These are phyloP conservation scores for Autographa gamma DNA, from an alignment of 2,888 invertebrate species.

Conservation along the genomic window DNA sequence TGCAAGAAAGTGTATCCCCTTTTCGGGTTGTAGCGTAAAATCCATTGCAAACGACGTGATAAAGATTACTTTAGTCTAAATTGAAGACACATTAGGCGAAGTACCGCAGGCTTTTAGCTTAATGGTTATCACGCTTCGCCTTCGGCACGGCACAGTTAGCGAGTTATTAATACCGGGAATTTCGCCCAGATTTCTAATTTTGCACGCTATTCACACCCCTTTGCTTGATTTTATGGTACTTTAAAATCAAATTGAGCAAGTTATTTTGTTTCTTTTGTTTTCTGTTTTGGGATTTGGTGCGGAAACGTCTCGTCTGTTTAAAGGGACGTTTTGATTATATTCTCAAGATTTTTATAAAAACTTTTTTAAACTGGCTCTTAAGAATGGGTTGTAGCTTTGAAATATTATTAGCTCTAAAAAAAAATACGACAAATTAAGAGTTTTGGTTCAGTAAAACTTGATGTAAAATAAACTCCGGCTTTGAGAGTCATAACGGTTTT, in stretches of 20 bases:
- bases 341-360: background rate
- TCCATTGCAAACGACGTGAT: constrained; percentile 53
- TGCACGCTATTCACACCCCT: constrained; percentile 40
- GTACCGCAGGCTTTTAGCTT: constrained; percentile 70
- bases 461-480: no score
- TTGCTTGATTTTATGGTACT: constrained; percentile 29
- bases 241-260: constrained; percentile 41
- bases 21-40: constrained; percentile 40
- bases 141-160: constrained; percentile 40
- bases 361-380: no score
- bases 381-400: no score
- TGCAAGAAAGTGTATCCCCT: constrained; percentile 25
- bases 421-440: no score
- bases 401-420: no score
- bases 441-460: no score
- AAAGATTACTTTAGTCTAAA: constrained; percentile 67
- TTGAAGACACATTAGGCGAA: constrained; percentile 67
- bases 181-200: constrained; percentile 54
- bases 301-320: constrained; percentile 16
- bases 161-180: constrained; percentile 55
- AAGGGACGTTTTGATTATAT: background rate
- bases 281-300: background rate
- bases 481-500: background rate
- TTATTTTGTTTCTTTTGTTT: constrained; percentile 30
- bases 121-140: constrained; percentile 66